phyloP scores from a whole-genome alignment of 2,797 vertebrate species.

The Galaxias olidus region DNA sequence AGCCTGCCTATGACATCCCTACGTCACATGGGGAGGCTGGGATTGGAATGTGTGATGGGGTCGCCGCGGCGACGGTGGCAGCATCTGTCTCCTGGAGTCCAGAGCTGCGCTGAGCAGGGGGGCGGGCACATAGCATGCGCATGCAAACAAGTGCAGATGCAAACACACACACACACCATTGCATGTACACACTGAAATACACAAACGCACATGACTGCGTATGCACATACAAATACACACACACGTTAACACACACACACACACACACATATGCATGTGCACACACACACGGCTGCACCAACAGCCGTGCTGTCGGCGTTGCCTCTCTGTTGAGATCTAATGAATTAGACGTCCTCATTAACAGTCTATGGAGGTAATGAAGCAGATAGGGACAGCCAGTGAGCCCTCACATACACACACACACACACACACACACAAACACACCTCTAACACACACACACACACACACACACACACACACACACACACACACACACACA shows the following conservation, averaged over 20 bases:
- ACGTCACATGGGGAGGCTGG: slow-evolving; percentile 33
- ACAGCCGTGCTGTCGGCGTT: slow-evolving; percentile 15
- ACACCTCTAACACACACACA: slow-evolving; percentile 28
- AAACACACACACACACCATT: too few relatives aligned
- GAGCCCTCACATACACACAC: slow-evolving; percentile 17
- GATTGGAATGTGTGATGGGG: slow-evolving; percentile 4
- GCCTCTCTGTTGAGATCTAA: not conserved
- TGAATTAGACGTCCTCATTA: not conserved
- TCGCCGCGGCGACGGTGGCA: not conserved
- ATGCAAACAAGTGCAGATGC: too few relatives aligned
- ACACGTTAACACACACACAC: slow-evolving; percentile 2
- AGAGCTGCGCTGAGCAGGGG: not conserved
- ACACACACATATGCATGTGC: slow-evolving; percentile 4
- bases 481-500: slow-evolving; percentile 4
- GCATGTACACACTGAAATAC: too few relatives aligned
- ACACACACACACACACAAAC: slow-evolving; percentile 24
- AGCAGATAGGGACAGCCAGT: slow-evolving; percentile 32
- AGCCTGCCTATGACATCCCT: slow-evolving; percentile 1
- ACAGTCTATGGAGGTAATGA: slow-evolving; percentile 38
- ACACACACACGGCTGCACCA: not conserved
- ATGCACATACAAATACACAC: too few relatives aligned
- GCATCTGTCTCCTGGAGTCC: not conserved
- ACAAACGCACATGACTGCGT: too few relatives aligned
- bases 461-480: slow-evolving; percentile 15
- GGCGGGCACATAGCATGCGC: too few relatives aligned